These are phyloP conservation scores for Sphaeramia orbicularis DNA, from an alignment of 2,797 vertebrate species.

Conservation along the genomic window DNA sequence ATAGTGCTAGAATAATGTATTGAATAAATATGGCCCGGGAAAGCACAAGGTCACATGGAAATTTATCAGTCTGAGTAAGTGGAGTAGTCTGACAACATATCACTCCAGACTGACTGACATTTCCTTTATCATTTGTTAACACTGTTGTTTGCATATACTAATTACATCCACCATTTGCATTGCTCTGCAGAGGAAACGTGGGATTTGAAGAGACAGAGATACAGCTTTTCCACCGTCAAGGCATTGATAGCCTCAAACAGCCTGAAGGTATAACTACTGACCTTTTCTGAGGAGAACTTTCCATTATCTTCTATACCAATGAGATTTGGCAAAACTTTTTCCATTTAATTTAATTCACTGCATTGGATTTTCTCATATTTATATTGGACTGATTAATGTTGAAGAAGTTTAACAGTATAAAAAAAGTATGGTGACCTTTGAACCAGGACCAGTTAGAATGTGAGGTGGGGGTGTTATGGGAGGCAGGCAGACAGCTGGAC, in stretches of 20 bases:
- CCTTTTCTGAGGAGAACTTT: slow-evolving; percentile 30
- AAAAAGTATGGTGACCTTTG: too few species aligned
- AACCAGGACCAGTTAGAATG: too few species aligned
- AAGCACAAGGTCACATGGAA: too few species aligned
- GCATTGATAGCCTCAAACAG: slow-evolving; percentile 36
- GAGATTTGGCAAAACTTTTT: slow-evolving; percentile 17
- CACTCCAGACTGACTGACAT: slow-evolving; percentile 18
- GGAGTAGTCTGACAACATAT: slow-evolving; percentile 24
- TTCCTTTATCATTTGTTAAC: slow-evolving; percentile 11
- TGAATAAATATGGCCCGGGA: too few species aligned
- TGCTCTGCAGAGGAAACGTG: background rate
- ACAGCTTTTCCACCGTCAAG: slow-evolving; percentile 27
- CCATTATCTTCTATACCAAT: slow-evolving; percentile 20
- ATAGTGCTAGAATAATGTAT: too few species aligned
- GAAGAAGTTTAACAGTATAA: background rate
- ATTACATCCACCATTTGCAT: slow-evolving; percentile 10
- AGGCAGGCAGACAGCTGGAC: too few species aligned
- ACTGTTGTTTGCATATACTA: slow-evolving; percentile 48
- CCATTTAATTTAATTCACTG: slow-evolving; percentile 18
- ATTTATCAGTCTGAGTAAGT: too few species aligned
- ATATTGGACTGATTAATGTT: slow-evolving; percentile 16
- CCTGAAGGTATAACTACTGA: slow-evolving; percentile 34
- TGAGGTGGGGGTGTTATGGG: too few species aligned
- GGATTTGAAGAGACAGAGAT: slow-evolving; percentile 20
- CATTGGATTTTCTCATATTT: slow-evolving; percentile 4